A percentile compares a stretch with the other conserved stretches of the same genome.
These are phyloP conservation scores for Marmota monax DNA, from an alignment of 2,113 vertebrate species.

Conservation along the genomic window DNA sequence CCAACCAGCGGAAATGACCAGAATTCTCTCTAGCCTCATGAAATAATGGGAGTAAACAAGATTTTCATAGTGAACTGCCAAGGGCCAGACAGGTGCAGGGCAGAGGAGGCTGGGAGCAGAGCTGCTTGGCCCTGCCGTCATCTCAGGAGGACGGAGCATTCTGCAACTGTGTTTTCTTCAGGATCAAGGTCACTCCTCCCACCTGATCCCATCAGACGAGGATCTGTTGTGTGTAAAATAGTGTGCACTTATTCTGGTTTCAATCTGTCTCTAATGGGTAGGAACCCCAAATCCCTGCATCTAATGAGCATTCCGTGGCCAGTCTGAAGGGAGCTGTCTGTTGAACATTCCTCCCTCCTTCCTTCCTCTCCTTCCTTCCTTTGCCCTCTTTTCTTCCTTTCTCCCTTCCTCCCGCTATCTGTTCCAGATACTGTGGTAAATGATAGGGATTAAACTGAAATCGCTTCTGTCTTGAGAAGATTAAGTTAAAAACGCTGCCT, in stretches of 20 bases:
- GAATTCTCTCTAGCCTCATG: background rate
- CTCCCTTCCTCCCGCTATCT: background rate
- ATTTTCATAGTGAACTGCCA: background rate
- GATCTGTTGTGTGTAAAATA: conserved; percentile 39
- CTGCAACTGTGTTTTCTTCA: background rate
- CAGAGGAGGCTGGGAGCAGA: background rate
- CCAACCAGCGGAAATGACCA: background rate
- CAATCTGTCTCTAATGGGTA: conserved; percentile 27
- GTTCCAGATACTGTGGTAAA: background rate
- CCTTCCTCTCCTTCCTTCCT: accelerated
- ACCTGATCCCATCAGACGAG: background rate
- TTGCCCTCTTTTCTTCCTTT: accelerated
- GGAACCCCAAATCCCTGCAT: background rate
- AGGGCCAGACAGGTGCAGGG: background rate
- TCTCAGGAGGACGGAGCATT: background rate
- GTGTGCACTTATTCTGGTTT: conserved; percentile 3
- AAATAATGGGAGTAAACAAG: background rate
- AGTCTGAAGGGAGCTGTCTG: background rate
- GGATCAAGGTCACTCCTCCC: background rate
- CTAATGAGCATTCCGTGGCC: background rate
- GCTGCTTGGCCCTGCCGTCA: background rate
- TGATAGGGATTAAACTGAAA: background rate
- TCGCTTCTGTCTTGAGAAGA: background rate
- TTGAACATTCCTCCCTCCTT: background rate
- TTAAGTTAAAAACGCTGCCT: background rate